phyloP scores from a whole-genome alignment of 2,113 vertebrate genomes.

The Rhinolophus ferrumequinum region DNA sequence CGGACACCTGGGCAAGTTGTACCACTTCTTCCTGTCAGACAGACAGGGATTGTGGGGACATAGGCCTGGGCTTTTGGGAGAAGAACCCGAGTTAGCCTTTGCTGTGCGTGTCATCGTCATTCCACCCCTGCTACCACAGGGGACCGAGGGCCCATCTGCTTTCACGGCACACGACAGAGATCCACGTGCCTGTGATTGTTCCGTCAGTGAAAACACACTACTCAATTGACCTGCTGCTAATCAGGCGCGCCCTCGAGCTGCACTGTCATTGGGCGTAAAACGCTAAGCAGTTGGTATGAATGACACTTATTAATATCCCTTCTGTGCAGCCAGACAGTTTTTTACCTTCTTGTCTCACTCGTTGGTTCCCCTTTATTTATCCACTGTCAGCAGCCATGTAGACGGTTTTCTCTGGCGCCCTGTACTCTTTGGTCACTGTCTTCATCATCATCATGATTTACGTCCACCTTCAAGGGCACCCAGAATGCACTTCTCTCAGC shows the following conservation, averaged over 20 bases:
- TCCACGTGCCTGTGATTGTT: not conserved
- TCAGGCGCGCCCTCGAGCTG: accelerated
- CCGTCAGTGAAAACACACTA: too few relatives aligned
- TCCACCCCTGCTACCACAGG: not conserved
- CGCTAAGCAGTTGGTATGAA: not conserved
- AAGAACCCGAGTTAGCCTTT: not conserved
- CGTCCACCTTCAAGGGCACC: not conserved
- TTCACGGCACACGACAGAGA: not conserved
- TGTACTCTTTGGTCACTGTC: too few relatives aligned
- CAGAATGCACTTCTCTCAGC: not conserved
- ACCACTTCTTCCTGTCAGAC: not conserved
- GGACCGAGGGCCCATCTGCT: not conserved
- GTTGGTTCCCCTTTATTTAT: not conserved
- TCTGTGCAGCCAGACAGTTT: not conserved
- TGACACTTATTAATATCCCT: not conserved
- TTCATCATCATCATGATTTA: not conserved
- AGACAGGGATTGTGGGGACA: accelerated
- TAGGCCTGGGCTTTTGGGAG: not conserved
- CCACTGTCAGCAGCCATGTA: not conserved
- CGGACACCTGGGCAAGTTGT: not conserved
- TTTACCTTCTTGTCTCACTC: not conserved
- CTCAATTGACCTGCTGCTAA: not conserved
- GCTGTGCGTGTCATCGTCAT: not conserved
- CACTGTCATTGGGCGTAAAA: not conserved
- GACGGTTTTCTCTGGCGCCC: not conserved